Percentiles rank a stretch among this genome's conserved stretches.
These are phyloP conservation scores for Epizoanthus fatuus DNA, from an alignment of 92 coral and sea anemone genomes.

Conservation along the genomic window DNA sequence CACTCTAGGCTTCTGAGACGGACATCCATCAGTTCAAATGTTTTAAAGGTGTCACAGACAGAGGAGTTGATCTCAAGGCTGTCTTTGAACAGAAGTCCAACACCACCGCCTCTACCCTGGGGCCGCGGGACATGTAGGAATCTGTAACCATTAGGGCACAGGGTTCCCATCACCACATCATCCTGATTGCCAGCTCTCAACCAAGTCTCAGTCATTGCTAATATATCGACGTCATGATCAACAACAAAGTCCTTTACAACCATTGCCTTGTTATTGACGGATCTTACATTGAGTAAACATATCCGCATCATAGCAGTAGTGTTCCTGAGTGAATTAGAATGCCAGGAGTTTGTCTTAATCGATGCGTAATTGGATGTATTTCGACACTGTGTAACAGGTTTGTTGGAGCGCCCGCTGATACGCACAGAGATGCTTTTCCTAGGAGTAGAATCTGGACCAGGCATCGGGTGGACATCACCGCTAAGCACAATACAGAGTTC, in stretches of 20 bases:
- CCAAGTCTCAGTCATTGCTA: not conserved
- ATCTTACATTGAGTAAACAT: constrained; percentile 5
- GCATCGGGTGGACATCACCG: no score
- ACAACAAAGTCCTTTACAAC: not conserved
- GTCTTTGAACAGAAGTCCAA: no score
- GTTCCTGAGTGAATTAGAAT: not conserved
- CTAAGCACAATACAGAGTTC: no score
- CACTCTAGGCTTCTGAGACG: not conserved
- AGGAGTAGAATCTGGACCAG: not conserved
- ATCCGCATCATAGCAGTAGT: not conserved
- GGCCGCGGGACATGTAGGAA: no score
- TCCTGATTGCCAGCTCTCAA: constrained; percentile 1
- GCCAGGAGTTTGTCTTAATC: not conserved
- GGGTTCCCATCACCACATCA: not conserved
- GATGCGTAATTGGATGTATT: not conserved
- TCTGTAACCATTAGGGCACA: no score
- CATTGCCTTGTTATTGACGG: not conserved
- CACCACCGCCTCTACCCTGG: no score
- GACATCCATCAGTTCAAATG: not conserved
- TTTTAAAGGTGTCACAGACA: not conserved
- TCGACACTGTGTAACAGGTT: not conserved
- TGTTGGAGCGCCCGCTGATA: constrained; percentile 3
- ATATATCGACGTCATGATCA: not conserved
- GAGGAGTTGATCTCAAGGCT: not conserved
- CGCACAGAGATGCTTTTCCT: not conserved